Evolutionary conservation across 1,140 invertebrate genomes (phyloP).

Genomic region (Papilio dardanus): DNA sequence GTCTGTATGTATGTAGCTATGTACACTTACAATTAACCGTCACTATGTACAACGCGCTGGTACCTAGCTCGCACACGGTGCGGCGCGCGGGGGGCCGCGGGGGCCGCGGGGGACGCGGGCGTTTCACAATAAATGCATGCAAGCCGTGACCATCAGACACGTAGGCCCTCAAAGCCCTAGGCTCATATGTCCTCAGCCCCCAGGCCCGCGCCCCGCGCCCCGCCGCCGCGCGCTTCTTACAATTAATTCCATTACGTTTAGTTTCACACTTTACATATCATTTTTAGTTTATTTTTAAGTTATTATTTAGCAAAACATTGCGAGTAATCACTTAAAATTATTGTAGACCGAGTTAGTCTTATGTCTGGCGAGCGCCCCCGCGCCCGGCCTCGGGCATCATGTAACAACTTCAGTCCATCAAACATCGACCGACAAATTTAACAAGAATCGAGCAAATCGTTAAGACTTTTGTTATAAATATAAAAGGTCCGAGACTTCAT

Average conservation of each 20-base stretch:
- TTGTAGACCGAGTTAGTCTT: constrained; percentile 9
- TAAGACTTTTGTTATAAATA: background rate
- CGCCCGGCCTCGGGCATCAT: background rate
- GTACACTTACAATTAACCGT: constrained; percentile 48
- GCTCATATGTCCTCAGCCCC: background rate
- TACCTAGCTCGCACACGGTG: background rate
- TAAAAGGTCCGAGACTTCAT: background rate
- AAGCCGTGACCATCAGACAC: background rate
- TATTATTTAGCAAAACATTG: constrained; percentile 42
- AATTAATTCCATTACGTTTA: constrained; percentile 40
- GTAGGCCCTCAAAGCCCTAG: background rate
- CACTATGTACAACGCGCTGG: constrained; percentile 45
- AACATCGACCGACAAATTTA: background rate
- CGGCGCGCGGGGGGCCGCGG: constrained; percentile 11
- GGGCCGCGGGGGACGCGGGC: constrained; percentile 26
- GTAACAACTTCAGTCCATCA: background rate
- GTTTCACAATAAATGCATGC: background rate
- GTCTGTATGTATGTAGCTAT: constrained; percentile 64
- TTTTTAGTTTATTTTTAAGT: constrained; percentile 43
- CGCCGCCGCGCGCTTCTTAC: constrained; percentile 20
- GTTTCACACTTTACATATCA: constrained; percentile 49
- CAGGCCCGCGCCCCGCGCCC: background rate
- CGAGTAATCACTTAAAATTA: background rate
- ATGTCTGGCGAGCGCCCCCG: background rate
- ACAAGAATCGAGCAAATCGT: background rate